Conservation (phyloP, 2,113 vertebrate species). For the Bos javanicus region DNA sequence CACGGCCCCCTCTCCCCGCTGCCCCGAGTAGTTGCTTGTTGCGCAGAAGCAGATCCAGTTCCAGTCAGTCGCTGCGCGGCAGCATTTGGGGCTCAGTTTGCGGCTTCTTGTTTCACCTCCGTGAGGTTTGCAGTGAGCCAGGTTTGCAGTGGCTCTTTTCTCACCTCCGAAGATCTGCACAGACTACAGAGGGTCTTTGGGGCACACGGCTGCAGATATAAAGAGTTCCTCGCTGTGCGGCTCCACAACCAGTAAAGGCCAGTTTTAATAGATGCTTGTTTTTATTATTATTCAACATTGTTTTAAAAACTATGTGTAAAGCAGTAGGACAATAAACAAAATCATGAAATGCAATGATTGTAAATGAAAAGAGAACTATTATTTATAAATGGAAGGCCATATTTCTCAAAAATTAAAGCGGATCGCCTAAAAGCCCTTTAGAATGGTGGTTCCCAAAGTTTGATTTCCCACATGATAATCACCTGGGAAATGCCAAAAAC, state of each 20-base stretch:
- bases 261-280: background rate
- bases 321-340: background rate
- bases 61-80: background rate
- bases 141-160: accelerated
- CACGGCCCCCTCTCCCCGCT: accelerated
- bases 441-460: background rate
- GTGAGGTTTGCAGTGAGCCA: background rate
- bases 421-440: background rate
- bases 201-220: accelerated
- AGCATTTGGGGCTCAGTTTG: accelerated
- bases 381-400: background rate
- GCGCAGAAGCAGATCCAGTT: background rate
- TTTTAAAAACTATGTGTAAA: background rate
- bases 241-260: background rate
- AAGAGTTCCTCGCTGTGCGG: background rate
- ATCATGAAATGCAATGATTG: background rate
- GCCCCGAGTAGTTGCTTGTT: background rate
- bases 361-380: background rate
- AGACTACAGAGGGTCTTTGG: background rate
- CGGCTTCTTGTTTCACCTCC: accelerated
- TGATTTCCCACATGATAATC: background rate
- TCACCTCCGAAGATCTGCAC: background rate
- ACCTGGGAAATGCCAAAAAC: background rate
- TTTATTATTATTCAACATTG: background rate
- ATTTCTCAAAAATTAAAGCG: background rate